Base-by-base conservation (phyloP, 2,113 vertebrate species). In the Rhea pennata region DNA sequence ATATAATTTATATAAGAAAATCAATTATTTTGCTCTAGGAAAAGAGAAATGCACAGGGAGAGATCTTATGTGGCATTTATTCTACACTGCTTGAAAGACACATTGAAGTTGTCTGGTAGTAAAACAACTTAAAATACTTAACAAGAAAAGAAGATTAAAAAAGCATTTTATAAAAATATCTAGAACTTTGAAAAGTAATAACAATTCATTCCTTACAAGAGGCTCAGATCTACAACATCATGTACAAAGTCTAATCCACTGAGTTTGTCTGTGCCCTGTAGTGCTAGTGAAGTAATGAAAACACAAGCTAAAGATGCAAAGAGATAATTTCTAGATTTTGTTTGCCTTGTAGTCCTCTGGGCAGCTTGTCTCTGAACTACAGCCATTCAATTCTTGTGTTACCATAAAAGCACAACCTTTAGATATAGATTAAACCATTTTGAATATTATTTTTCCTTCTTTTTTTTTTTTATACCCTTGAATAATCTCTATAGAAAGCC, bases 251-350 rank as follows among this genome's bases (percentile, higher is more conserved):
- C 50, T 74, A 80, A 86, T 66, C 36, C 72, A 64, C 67, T 40
- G 82, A 79, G 27, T 58, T 3, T 87, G 33, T 87, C 64, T 54
- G 42, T 88, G 67, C 65, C 46, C 59, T 71, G 36, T 80, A 61
- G 93, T 88, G 13, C 39, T 86, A n/a, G 20, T 42, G 42, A 90
- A 70, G 31, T 67, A 86, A 81, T 67, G 79, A 95, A 94, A 92
- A 88, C 70, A 76, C 36, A 53, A 20, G 42, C 31, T 92, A 90
- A 88, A 94, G 88, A 78, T 61, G 46, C 46, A 80, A 64, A 89
- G 61, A 95, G 15, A 78, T 69, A 56, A 94, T 88, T 72, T 93
- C 69, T 71, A 40, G 72, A 67, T 85, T 94, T 74, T 95, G 16
- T 77, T 96, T 96, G 36, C 31, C 72, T 76, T 90, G 24, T 80